These are phyloP conservation scores for Ictalurus punctatus DNA, from an alignment of 2,113 vertebrate genomes.

Conservation along the genomic window DNA sequence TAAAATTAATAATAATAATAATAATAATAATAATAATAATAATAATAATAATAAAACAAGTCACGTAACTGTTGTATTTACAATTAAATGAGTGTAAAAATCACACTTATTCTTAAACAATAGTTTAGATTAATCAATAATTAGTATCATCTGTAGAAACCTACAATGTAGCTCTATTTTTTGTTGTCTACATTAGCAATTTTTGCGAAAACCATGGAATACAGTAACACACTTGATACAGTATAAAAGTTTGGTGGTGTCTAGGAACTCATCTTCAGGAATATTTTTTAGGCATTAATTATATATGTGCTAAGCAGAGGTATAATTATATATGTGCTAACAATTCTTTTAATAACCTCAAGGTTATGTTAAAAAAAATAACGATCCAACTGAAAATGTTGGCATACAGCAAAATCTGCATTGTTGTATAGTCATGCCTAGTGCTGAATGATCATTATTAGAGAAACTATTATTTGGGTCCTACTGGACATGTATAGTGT, in stretches of 20 bases:
- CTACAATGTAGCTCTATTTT: not conserved
- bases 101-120: not conserved
- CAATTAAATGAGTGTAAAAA: not conserved
- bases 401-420: not conserved
- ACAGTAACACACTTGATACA: not conserved
- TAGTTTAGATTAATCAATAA: not conserved
- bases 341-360: not conserved
- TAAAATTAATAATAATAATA: not conserved
- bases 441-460: not conserved
- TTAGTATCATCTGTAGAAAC: not conserved
- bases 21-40: not conserved
- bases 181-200: not conserved
- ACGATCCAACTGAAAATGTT: not conserved
- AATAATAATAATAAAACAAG: not conserved
- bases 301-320: not conserved
- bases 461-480: not conserved
- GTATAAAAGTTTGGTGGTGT: not conserved
- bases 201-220: not conserved
- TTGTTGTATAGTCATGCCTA: not conserved
- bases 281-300: not conserved
- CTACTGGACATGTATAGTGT: not conserved
- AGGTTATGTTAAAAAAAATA: not conserved
- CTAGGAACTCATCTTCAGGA: not conserved
- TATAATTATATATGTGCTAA: not conserved
- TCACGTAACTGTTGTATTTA: not conserved